A percentile compares a stretch with the other conserved stretches of the same genome.
Conservation (phyloP, 2,888 invertebrate species). For the Drosophila histrio region DNA sequence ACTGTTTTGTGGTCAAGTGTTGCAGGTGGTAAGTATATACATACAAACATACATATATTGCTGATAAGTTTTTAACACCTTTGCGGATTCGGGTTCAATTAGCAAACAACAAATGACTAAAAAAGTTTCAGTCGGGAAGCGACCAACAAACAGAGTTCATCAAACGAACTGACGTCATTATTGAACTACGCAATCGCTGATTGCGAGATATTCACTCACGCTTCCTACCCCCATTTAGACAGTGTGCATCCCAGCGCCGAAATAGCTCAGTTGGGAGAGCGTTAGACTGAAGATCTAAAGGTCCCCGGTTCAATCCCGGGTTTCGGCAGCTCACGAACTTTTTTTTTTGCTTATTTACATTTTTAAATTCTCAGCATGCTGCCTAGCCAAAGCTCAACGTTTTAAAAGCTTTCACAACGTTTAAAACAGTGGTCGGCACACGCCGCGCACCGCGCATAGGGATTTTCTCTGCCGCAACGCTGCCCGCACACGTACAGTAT, state of each 20-base stretch:
- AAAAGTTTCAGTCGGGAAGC: neutral
- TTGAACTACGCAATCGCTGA: neutral
- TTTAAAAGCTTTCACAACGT: no score
- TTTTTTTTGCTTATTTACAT: neutral
- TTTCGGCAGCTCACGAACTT: slow-evolving; percentile 86
- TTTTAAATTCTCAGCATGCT: neutral
- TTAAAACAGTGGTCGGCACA: no score
- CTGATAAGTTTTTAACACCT: slow-evolving; percentile 1
- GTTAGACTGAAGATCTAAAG: slow-evolving; percentile 91
- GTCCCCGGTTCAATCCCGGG: slow-evolving; percentile 91
- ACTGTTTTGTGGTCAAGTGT: neutral
- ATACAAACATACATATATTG: neutral
- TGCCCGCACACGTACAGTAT: no score
- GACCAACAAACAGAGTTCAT: neutral
- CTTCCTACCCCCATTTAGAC: neutral
- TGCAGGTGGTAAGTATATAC: neutral
- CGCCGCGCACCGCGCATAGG: no score
- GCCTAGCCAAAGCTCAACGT: neutral
- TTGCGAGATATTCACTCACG: neutral
- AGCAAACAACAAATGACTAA: neutral
- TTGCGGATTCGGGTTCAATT: slow-evolving; percentile 2
- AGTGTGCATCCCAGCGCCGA: slow-evolving; percentile 85
- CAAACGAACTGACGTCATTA: neutral
- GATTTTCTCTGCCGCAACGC: no score
- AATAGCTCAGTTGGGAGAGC: slow-evolving; percentile 93